These are phyloP conservation scores for Malthinus seriepunctatus DNA, from an alignment of 2,888 invertebrate species.

Conservation along the genomic window DNA sequence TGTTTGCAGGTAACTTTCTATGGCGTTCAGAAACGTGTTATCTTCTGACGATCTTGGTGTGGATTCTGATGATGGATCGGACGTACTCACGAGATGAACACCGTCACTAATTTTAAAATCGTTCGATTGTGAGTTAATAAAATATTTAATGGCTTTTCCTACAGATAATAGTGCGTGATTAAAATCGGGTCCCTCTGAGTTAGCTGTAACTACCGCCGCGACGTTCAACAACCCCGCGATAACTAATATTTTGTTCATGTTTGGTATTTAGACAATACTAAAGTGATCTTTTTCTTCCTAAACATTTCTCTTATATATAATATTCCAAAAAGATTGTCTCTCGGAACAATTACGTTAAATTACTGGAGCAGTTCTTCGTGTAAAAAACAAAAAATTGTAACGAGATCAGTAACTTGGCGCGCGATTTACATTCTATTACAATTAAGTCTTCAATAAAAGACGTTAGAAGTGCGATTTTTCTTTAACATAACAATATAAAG, in stretches of 20 bases:
- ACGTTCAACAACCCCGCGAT: conserved; percentile 30
- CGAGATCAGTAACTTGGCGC: conserved; percentile 31
- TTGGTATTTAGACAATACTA: conserved; percentile 30
- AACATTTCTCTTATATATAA: conserved; percentile 24
- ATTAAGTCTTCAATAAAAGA: conserved; percentile 24
- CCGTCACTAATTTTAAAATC: conserved; percentile 66
- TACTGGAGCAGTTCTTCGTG: conserved; percentile 53
- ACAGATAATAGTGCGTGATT: conserved; percentile 46
- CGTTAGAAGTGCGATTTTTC: conserved; percentile 35
- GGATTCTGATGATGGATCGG: conserved; percentile 54
- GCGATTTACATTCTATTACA: conserved; percentile 22
- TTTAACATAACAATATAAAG: conserved; percentile 13
- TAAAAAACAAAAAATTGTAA: conserved; percentile 44
- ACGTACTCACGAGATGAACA: conserved; percentile 63
- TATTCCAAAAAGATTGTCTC: conserved; percentile 27
- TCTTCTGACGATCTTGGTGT: conserved; percentile 58
- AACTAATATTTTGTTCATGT: conserved; percentile 46
- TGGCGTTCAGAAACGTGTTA: conserved; percentile 59
- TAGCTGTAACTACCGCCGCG: conserved; percentile 20
- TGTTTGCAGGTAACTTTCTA: conserved; percentile 70
- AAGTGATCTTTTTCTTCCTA: conserved; percentile 13
- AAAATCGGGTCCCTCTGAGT: conserved; percentile 39
- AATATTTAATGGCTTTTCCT: conserved; percentile 57
- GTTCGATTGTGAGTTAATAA: conserved; percentile 57
- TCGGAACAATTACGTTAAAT: conserved; percentile 44